Evolutionary conservation across 2,888 invertebrate genomes (phyloP), one percentile per base, ranked within the genome.

Genomic region (Agrochola circellaris): DNA sequence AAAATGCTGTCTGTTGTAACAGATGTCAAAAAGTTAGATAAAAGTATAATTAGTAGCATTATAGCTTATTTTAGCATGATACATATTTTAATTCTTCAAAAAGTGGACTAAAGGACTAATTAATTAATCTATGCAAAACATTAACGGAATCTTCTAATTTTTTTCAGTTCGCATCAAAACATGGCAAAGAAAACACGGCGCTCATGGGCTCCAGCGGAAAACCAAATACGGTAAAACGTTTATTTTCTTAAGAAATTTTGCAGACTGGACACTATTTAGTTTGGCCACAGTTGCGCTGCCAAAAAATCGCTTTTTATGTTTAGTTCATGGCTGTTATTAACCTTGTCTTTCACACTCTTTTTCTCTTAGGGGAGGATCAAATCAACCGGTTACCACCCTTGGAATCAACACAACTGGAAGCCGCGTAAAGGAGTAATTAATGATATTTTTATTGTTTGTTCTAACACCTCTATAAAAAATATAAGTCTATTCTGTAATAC

Each of bases 361-460:
- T 71, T 77, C 75, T 75, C 85, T 30, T 84, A 84, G 83, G 85
- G n/a, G 56, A 58, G n/a, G 82, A 72, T 38, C 71, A 60, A 84
- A 77, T 26, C 82, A 34, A 30, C 68, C 42, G 42, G 54, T 38
- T 77, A 69, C 62, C 82, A 60, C 26, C 62, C 64, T 75, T 88
- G 87, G 87, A 80, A 87, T 78, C 87, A 83, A 58, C 84, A 87
- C 75, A 72, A 75, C 76, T 88, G 88, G 88, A 88, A 76, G 66
- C 88, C 88, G 65, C 81, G 26, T 58, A 84, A 79, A 77, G 58
- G 56, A 83, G 88, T 87, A 87, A 87, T 75, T 54, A 34, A 60
- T 48, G 20, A 30, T 60, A 54, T 66, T 83, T 83, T 67, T 65
- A 70, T 60, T 34, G 23, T 83, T 74, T 81, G 34, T 67, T 75